These are phyloP conservation scores for Smittia aterrima DNA, from an alignment of 2,888 invertebrate genomes.

Conservation along the genomic window DNA sequence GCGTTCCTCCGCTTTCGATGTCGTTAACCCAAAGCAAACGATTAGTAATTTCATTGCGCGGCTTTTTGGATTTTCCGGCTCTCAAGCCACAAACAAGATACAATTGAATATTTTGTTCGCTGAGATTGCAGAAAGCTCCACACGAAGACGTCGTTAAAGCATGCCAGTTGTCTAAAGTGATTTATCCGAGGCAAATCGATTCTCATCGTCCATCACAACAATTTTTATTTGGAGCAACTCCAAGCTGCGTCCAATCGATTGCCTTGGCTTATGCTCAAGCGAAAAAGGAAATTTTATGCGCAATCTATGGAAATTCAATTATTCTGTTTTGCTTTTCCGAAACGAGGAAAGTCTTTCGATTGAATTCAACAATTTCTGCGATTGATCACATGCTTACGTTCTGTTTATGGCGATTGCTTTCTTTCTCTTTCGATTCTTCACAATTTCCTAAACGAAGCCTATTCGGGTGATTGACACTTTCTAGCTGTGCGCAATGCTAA, in stretches of 20 bases:
- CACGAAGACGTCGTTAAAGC: not conserved
- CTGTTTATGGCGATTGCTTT: slow-evolving; percentile 20
- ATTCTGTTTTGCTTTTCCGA: slow-evolving; percentile 4
- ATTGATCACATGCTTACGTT: slow-evolving; percentile 10
- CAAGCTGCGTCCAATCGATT: not conserved
- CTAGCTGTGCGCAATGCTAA: not conserved
- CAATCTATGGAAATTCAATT: slow-evolving; percentile 19
- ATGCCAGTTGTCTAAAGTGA: not conserved
- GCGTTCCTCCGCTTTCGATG: not conserved
- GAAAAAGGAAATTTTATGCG: slow-evolving; percentile 9
- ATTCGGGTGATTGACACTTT: slow-evolving; percentile 26
- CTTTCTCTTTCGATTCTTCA: not conserved
- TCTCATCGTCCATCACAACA: slow-evolving; percentile 20
- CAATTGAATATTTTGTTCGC: slow-evolving; percentile 10
- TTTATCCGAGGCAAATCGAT: slow-evolving; percentile 3
- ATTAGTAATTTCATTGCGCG: not conserved
- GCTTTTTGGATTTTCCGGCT: not conserved
- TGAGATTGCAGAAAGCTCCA: not conserved
- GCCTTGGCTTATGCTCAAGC: not conserved
- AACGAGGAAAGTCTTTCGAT: slow-evolving; percentile 12
- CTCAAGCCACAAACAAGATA: not conserved
- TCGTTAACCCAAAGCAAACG: slow-evolving; percentile 7
- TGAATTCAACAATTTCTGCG: slow-evolving; percentile 9
- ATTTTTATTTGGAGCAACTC: not conserved
- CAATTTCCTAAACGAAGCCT: not conserved